Percentiles rank a stretch among this genome's conserved stretches.
Conservation (phyloP, 2,113 vertebrate species). For the Lycaon pictus region DNA sequence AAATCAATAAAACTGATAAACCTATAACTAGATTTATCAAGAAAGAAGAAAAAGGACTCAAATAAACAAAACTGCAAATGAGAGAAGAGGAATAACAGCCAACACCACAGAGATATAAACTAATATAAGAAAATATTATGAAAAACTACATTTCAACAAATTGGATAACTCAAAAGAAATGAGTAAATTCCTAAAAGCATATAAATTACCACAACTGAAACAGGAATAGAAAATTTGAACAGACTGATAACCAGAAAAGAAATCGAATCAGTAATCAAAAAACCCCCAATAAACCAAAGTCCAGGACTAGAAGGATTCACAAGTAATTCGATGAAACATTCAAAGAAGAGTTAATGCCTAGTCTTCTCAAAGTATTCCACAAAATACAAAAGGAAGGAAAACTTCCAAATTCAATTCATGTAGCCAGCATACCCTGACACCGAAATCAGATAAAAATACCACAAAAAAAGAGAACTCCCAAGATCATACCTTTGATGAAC, state of each 20-base stretch:
- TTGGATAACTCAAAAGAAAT: background rate
- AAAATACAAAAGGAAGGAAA: too few species aligned
- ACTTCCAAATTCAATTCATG: too few species aligned
- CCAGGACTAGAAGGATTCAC: background rate
- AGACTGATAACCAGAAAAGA: background rate
- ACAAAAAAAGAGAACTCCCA: background rate
- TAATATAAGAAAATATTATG: background rate
- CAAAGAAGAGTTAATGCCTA: background rate
- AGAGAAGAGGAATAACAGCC: background rate
- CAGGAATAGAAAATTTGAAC: background rate
- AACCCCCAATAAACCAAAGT: background rate
- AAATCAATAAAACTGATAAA: background rate
- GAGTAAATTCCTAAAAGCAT: background rate
- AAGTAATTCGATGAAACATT: background rate
- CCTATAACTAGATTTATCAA: background rate
- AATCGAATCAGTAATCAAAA: background rate
- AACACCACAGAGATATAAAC: background rate
- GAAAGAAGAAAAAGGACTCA: background rate
- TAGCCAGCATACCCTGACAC: too few species aligned
- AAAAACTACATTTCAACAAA: background rate
- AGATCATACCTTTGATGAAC: background rate
- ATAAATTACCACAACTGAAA: background rate
- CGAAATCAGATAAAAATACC: too few species aligned
- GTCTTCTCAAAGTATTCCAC: background rate
- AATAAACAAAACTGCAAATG: background rate